Conservation (phyloP, 2,888 invertebrate genomes). For the Ichneumon xanthorius region DNA sequence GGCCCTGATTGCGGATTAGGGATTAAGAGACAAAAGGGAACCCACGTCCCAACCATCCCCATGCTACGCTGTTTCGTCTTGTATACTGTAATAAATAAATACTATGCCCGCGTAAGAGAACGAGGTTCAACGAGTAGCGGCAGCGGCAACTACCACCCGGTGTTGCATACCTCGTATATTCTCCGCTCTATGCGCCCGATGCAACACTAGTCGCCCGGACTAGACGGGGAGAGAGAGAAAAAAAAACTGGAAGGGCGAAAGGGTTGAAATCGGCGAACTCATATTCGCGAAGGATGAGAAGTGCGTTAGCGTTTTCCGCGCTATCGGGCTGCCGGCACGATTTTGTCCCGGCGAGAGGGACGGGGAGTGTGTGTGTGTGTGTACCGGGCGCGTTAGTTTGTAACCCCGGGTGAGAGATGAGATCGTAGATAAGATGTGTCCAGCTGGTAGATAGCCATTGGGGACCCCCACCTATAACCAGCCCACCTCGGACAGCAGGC, state of each 20-base stretch:
- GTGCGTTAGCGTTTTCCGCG: constrained; percentile 29
- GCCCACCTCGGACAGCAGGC: constrained; percentile 58
- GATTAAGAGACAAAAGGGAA: constrained; percentile 81
- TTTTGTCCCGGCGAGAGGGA: constrained; percentile 70
- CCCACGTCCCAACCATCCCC: constrained; percentile 66
- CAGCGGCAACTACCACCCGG: constrained; percentile 3
- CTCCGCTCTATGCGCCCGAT: background rate
- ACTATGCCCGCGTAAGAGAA: constrained; percentile 42
- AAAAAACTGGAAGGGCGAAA: constrained; percentile 6
- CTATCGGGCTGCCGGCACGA: constrained; percentile 58
- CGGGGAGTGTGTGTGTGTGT: no score
- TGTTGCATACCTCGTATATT: constrained; percentile 24
- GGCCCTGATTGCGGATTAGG: constrained; percentile 83
- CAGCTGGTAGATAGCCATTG: constrained; percentile 80
- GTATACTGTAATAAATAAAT: constrained; percentile 67
- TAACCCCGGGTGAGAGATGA: constrained; percentile 79
- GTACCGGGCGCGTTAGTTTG: constrained; percentile 75
- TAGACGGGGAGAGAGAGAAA: background rate
- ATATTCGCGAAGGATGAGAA: background rate
- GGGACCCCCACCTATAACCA: constrained; percentile 70
- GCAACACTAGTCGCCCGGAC: background rate
- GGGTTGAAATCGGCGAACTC: constrained; percentile 21
- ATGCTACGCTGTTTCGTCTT: constrained; percentile 61
- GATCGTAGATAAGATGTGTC: constrained; percentile 82
- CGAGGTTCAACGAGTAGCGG: background rate